Evolutionary conservation across 2,113 vertebrate species (phyloP).

Genomic region (Toxotes jaculatrix): DNA sequence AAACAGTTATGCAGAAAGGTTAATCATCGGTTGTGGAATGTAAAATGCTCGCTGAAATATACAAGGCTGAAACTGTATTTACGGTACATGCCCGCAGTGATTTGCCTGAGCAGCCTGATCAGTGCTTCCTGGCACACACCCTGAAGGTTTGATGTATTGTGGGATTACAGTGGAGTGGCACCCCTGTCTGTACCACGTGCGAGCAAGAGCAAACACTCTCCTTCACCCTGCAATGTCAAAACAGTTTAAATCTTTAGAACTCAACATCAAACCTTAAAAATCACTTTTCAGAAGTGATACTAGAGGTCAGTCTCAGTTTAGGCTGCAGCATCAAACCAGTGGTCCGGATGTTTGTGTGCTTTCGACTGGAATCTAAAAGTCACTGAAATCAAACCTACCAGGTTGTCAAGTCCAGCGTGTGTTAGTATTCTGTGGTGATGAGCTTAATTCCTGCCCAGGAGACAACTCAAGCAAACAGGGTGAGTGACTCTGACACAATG

Average conservation of each 20-base stretch:
- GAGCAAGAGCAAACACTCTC: slow-evolving; percentile 20
- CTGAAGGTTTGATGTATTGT: slow-evolving; percentile 26
- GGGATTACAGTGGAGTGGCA: slow-evolving; percentile 16
- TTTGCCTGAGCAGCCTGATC: slow-evolving; percentile 18
- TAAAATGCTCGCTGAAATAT: slow-evolving; percentile 1
- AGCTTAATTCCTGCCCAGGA: slow-evolving; percentile 7
- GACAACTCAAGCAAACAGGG: slow-evolving; percentile 31
- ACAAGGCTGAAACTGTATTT: slow-evolving; percentile 1
- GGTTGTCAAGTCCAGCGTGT: background rate
- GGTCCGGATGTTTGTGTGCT: background rate
- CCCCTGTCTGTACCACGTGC: background rate
- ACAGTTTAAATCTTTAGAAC: background rate
- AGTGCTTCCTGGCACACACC: background rate
- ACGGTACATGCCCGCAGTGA: background rate
- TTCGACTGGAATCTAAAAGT: background rate
- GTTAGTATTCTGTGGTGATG: background rate
- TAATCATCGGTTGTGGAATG: slow-evolving; percentile 3
- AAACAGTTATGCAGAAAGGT: slow-evolving; percentile 20
- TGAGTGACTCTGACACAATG: slow-evolving; percentile 22
- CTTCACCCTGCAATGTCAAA: background rate
- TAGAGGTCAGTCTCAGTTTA: background rate
- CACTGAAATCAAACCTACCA: background rate
- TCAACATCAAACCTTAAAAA: background rate
- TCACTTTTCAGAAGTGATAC: background rate
- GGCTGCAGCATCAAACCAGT: background rate